Base-by-base conservation (phyloP, 2,888 invertebrate genomes). In the Zootermopsis nevadensis region DNA sequence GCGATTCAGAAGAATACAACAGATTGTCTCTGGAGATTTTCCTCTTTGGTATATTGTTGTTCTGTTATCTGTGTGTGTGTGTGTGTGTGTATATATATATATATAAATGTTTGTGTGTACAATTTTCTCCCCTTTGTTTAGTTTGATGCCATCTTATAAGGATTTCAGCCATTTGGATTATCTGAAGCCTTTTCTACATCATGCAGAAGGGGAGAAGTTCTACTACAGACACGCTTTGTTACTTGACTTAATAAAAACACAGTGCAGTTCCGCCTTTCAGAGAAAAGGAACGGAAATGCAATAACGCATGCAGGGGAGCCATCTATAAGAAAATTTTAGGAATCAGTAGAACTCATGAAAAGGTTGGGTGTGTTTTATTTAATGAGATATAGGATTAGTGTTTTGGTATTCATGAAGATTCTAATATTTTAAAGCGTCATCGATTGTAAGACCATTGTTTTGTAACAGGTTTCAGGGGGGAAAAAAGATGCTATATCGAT, bases 161-260 rank as follows among this genome's bases (percentile, higher is more conserved):
- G 79, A 79, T 79, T 79, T 79, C 79, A 60, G 66, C 24, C n/a
- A 15, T 42, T 74, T 10, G 74, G 74, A 74, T 74, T 74, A 42
- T 74, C 74, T 74, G 35, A 42, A 74, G 74, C n/a, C 42, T 42
- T 30, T 33, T 69, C 74, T 42, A 38, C 35, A 24, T 72, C 72
- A 33, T 31, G 35, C 27, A 3, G 0, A 1, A 1, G 38, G 35
- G 38, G 38, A 33, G 33, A n/a, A 31, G 69, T 69, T 15, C 6
- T 69, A 30, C 69, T 31, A 27, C 31, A 69, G 69, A 74, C 74
- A 74, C 74, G 38, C 74, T 74, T 74, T 79, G 35, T 79, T 79
- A 79, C 79, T 79, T 33, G 22, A 35, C 35, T 79, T 79, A 79
- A 79, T 79, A 79, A 79, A 79, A 79, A 79, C 35, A 66, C 66